Evolutionary conservation across 1,140 invertebrate genomes (phyloP).

Genomic region (Magallana ariakensis): DNA sequence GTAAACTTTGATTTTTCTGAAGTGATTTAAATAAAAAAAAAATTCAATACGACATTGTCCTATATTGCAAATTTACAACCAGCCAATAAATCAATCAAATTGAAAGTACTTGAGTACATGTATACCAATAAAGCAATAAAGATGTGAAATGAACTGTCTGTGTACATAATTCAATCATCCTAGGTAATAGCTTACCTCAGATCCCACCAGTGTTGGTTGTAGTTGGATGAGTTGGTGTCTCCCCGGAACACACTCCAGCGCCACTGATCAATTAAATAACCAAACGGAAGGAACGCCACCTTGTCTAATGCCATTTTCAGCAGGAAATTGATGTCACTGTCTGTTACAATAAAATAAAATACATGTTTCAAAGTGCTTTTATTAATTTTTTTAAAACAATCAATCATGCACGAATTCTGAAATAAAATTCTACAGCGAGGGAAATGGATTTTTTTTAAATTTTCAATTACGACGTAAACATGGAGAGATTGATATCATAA

Average conservation of each 20-base stretch:
- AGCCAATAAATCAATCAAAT: too few species aligned
- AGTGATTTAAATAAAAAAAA: too few species aligned
- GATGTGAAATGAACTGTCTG: not conserved
- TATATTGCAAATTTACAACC: too few species aligned
- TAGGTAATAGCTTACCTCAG: constrained; percentile 67
- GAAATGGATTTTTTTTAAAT: too few species aligned
- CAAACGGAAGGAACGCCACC: constrained; percentile 92
- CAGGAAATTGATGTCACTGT: constrained; percentile 68
- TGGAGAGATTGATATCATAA: too few species aligned
- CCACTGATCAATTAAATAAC: constrained; percentile 91
- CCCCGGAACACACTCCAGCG: constrained; percentile 92
- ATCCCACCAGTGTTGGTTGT: constrained; percentile 78
- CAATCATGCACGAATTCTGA: too few species aligned
- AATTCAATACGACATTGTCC: too few species aligned
- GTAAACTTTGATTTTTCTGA: too few species aligned
- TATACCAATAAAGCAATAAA: too few species aligned
- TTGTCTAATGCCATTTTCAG: constrained; percentile 88
- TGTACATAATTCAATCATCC: not conserved
- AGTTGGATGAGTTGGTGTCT: constrained; percentile 73
- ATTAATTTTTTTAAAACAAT: not conserved
- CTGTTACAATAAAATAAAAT: constrained; percentile 43
- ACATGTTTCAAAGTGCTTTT: not conserved
- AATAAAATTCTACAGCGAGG: too few species aligned
- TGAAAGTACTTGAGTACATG: too few species aligned
- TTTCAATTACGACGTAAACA: too few species aligned